A percentile compares a stretch with the other conserved stretches of the same genome.
These are phyloP conservation scores for Bombus breviceps DNA, from an alignment of 1,140 invertebrate species.

Conservation along the genomic window DNA sequence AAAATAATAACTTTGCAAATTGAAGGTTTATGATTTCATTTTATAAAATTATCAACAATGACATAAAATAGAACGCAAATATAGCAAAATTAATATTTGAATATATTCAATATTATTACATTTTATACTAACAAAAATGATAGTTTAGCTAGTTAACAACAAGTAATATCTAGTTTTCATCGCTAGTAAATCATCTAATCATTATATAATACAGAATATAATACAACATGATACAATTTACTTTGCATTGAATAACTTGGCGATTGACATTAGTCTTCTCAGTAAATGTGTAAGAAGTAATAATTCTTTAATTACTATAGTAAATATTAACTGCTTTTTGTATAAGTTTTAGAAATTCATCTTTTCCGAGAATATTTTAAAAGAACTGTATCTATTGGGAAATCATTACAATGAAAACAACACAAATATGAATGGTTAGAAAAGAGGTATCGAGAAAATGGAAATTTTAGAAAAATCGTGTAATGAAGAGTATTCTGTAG, in stretches of 20 bases:
- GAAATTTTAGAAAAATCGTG: constrained; percentile 26
- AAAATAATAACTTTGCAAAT: background rate
- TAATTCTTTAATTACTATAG: constrained; percentile 39
- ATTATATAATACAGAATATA: constrained; percentile 71
- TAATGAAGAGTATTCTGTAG: constrained; percentile 38
- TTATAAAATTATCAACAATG: constrained; percentile 17
- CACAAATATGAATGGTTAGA: background rate
- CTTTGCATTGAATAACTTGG: constrained; percentile 62
- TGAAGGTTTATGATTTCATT: background rate
- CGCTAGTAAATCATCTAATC: constrained; percentile 54
- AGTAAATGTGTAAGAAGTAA: constrained; percentile 47
- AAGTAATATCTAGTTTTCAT: constrained; percentile 57
- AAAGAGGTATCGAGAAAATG: constrained; percentile 10
- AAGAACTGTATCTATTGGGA: background rate
- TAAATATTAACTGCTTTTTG: constrained; percentile 43
- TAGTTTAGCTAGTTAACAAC: constrained; percentile 58
- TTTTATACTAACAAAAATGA: constrained; percentile 41
- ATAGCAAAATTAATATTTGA: constrained; percentile 43
- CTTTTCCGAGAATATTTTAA: background rate
- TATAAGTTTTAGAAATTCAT: constrained; percentile 7
- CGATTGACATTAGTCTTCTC: constrained; percentile 44
- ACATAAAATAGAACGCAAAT: constrained; percentile 16
- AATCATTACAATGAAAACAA: constrained; percentile 4
- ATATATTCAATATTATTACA: background rate
- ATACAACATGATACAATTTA: constrained; percentile 71